Evolutionary conservation across 2,113 vertebrate genomes (phyloP).

Genomic region (Pelusios castaneus): DNA sequence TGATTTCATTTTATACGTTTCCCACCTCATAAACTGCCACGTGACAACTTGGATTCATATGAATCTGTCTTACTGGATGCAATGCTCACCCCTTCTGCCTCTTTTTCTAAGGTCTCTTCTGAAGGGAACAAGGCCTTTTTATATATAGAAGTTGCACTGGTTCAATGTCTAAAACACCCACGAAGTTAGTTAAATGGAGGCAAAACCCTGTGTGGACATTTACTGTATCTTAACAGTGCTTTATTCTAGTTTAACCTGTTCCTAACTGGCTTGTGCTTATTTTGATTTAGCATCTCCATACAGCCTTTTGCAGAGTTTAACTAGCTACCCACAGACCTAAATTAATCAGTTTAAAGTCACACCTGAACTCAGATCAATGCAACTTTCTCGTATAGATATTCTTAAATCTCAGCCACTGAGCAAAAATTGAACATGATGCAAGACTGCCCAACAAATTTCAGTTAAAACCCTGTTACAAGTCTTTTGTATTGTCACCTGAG

Average conservation of each 20-base stretch:
- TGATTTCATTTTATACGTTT: neutral
- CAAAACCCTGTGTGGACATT: neutral
- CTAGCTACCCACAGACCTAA: neutral
- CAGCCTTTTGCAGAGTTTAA: neutral
- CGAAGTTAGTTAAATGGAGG: neutral
- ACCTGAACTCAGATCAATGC: neutral
- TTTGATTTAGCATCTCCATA: neutral
- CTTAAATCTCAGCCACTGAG: no score
- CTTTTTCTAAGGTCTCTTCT: neutral
- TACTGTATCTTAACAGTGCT: neutral
- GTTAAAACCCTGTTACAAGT: neutral
- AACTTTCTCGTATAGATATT: no score
- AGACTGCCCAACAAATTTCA: neutral
- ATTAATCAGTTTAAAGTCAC: neutral
- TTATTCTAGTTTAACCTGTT: neutral
- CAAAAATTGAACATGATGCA: no score
- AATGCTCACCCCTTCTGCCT: no score
- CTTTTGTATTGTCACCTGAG: neutral
- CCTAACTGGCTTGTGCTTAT: neutral
- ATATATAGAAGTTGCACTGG: neutral
- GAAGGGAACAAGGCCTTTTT: neutral
- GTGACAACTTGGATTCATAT: neutral
- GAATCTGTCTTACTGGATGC: neutral
- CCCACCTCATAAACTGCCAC: neutral
- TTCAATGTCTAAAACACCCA: neutral